Evolutionary conservation across 2,113 vertebrate genomes (phyloP).

Genomic region (Sinocyclocheilus grahami): DNA sequence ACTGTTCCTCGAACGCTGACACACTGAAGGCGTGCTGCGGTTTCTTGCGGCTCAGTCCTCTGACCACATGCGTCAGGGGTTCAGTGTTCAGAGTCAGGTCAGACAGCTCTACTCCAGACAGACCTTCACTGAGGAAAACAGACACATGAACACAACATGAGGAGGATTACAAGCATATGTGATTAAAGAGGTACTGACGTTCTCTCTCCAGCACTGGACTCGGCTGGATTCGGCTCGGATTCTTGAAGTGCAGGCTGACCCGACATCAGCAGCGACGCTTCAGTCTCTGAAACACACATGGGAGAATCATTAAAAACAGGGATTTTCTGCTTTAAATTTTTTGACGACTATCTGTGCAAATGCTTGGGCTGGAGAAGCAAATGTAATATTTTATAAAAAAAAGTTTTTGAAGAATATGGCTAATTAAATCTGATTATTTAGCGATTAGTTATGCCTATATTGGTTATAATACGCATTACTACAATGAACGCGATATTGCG

Average conservation of each 20-base stretch:
- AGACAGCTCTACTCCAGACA: slow-evolving; percentile 68
- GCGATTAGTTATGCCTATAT: neutral
- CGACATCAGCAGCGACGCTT: slow-evolving; percentile 67
- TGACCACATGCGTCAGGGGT: slow-evolving; percentile 47
- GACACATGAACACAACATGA: neutral
- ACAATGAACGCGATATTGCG: too few relatives aligned
- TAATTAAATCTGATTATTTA: neutral
- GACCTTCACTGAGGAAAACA: slow-evolving; percentile 64
- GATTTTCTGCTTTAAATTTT: neutral
- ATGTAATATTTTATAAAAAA: neutral
- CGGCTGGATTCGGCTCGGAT: slow-evolving; percentile 31
- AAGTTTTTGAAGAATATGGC: too few relatives aligned
- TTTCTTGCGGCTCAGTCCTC: slow-evolving; percentile 49
- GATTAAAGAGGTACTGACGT: slow-evolving; percentile 19
- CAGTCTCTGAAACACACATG: slow-evolving; percentile 64
- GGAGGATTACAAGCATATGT: neutral
- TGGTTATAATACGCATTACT: neutral
- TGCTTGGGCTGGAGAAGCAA: neutral
- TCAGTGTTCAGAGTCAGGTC: slow-evolving; percentile 70
- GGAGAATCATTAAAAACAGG: neutral
- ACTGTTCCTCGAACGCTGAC: slow-evolving; percentile 49
- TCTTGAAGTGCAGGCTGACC: slow-evolving; percentile 44
- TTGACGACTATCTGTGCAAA: neutral
- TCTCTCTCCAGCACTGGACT: slow-evolving; percentile 56
- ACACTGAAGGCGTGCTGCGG: slow-evolving; percentile 42